Evolutionary conservation across 1,140 invertebrate species (phyloP).

Genomic region (Oreohelix idahoensis): DNA sequence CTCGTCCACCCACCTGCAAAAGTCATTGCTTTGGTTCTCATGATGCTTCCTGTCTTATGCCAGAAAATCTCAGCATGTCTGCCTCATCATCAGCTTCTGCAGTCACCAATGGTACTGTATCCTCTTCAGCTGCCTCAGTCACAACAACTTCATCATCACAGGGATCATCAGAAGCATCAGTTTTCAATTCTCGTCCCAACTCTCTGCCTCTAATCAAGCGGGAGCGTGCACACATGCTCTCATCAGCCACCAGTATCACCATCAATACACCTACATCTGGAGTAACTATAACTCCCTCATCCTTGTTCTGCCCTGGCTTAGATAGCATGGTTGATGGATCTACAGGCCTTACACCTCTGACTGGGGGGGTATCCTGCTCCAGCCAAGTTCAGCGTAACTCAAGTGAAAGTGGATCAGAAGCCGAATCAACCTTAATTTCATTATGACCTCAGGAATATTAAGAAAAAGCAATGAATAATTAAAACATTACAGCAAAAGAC

Average conservation of each 20-base stretch:
- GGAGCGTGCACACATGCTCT: conserved; percentile 36
- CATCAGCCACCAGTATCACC: conserved; percentile 78
- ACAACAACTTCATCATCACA: neutral
- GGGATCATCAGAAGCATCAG: neutral
- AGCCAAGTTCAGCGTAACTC: conserved; percentile 53
- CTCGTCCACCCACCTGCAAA: neutral
- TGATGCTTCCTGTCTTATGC: neutral
- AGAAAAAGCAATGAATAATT: neutral
- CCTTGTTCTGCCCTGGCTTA: conserved; percentile 47
- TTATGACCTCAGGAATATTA: conserved; percentile 32
- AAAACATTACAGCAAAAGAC: neutral
- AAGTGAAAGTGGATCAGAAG: conserved; percentile 50
- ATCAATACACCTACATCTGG: conserved; percentile 91
- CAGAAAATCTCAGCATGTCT: conserved; percentile 35
- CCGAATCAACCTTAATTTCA: conserved; percentile 53
- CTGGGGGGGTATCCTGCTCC: conserved; percentile 50
- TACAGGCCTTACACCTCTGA: conserved; percentile 88
- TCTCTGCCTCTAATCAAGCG: conserved; percentile 60
- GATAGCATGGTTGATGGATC: conserved; percentile 94
- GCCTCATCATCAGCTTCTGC: neutral
- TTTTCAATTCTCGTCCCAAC: conserved; percentile 58
- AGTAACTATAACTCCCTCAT: conserved; percentile 81
- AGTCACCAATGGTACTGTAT: conserved; percentile 20
- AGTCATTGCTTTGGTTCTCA: neutral
- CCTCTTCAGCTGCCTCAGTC: neutral